phyloP scores from a whole-genome alignment of 2,888 invertebrate genomes.

The Myathropa florea region DNA sequence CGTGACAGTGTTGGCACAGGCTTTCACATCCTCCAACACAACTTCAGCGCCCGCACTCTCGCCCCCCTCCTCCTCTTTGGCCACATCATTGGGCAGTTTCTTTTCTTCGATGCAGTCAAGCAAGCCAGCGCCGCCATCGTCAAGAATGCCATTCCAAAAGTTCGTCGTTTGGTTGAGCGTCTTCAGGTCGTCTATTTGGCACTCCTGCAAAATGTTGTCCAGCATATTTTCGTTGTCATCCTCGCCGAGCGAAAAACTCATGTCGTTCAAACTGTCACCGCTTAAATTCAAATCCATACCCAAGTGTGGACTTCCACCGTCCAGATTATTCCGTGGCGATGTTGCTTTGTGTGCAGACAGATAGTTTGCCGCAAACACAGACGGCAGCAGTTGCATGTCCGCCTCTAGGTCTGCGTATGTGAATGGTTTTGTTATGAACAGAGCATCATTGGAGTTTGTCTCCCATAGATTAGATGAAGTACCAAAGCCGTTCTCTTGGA shows the following conservation, averaged over 20 bases:
- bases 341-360: conserved; percentile 65
- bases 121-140: conserved; percentile 76
- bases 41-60: conserved; percentile 76
- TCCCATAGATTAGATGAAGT: conserved; percentile 68
- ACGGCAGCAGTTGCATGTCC: conserved; percentile 77
- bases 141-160: conserved; percentile 81
- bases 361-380: conserved; percentile 72
- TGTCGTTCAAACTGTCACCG: conserved; percentile 79
- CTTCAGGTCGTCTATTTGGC: conserved; percentile 80
- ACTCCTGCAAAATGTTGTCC: conserved; percentile 80
- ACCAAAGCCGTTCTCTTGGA: conserved; percentile 58
- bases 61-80: conserved; percentile 52
- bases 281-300: conserved; percentile 79
- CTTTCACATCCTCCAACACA: conserved; percentile 72
- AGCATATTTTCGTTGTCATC: conserved; percentile 80
- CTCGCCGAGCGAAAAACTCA: conserved; percentile 78
- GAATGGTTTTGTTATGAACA: conserved; percentile 77
- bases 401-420: conserved; percentile 79
- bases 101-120: conserved; percentile 78
- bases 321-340: conserved; percentile 18
- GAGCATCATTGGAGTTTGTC: conserved; percentile 70
- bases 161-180: conserved; percentile 79
- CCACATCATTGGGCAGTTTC: conserved; percentile 72
- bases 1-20: conserved; percentile 22
- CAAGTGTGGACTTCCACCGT: conserved; percentile 28